phyloP scores from a whole-genome alignment of 1,140 invertebrate species.

The Drosophila sp. region DNA sequence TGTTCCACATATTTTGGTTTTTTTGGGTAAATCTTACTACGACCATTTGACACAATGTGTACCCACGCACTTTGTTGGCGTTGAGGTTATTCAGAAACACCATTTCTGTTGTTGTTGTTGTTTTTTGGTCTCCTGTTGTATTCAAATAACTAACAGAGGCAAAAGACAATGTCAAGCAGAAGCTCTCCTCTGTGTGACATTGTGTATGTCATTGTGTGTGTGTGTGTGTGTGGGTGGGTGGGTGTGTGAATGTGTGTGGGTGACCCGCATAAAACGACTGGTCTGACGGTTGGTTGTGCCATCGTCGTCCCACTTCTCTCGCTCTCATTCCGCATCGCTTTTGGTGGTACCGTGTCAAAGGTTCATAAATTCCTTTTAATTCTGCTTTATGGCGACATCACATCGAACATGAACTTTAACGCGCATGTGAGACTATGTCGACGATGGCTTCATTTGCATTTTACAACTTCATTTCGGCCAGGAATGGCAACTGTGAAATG shows the following conservation, averaged over 20 bases:
- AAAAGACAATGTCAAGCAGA: constrained; percentile 57
- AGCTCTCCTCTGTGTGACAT: constrained; percentile 24
- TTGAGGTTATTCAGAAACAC: not conserved
- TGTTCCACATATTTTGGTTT: not conserved
- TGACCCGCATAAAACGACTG: constrained; percentile 55
- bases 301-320: constrained; percentile 27
- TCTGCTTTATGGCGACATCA: constrained; percentile 80
- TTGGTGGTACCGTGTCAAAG: constrained; percentile 69
- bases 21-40: not conserved
- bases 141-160: constrained; percentile 51
- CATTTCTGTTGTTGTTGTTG: not conserved
- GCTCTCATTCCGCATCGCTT: constrained; percentile 6
- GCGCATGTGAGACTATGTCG: constrained; percentile 61
- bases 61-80: not conserved
- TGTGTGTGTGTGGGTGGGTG: constrained; percentile 12
- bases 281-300: constrained; percentile 56
- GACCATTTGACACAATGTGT: constrained; percentile 17
- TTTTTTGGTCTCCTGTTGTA: constrained; percentile 12
- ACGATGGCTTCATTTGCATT: constrained; percentile 74
- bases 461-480: constrained; percentile 75
- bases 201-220: constrained; percentile 33
- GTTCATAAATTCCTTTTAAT: constrained; percentile 81
- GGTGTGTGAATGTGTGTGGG: not conserved
- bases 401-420: constrained; percentile 81
- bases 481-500: constrained; percentile 14